Evolutionary conservation across 2,113 vertebrate species (phyloP), one percentile per base, ranked within the genome.

Genomic region (Phaetusa simplex): DNA sequence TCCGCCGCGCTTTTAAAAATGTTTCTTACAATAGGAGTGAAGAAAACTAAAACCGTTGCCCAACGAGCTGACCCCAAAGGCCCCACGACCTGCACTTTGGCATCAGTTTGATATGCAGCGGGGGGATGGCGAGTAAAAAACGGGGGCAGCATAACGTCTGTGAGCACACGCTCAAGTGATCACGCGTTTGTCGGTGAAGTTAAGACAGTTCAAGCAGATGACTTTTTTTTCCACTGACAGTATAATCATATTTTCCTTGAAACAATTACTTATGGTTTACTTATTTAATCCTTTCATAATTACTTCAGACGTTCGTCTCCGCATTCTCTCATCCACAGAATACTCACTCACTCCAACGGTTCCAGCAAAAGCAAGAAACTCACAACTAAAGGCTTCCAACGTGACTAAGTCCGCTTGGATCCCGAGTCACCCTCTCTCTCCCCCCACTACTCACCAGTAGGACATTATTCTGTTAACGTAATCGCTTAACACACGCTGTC

Each of bases 191-290:
- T 55, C 72, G 45, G 5, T 43, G 29, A 84, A 64, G 36, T 49
- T 66, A 66, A 89, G 12, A 55, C 90, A 92, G 53, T 82, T 93
- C 56, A 91, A 65, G 77, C 11, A 62, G 59, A 53, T 70, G 12
- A 61, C 50, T 71, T 70, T n/a, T 14, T 34, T 58, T 56, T 81
- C 81, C 74, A 89, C 29, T 92, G 77, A 90, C 32, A 85, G 36
- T 9, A 67, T 65, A 91, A 89, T 91, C 17, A 50, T 36, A 72
- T 49, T 88, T 93, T 87, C 58, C 62, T 91, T 92, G 76, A 95
- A 93, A 95, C 66, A 55, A 93, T 93, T 95, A 94, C 50, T 86
- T 91, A 52, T 30, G 90, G 82, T 90, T 93, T 95, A 96, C 65
- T 86, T 94, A 94, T 62, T 80, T 94, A 95, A 95, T 96, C 72